A percentile compares a stretch with the other conserved stretches of the same genome.
Evolutionary conservation across 2,888 invertebrate genomes (phyloP).

Genomic region (Cephus nigrinus): DNA sequence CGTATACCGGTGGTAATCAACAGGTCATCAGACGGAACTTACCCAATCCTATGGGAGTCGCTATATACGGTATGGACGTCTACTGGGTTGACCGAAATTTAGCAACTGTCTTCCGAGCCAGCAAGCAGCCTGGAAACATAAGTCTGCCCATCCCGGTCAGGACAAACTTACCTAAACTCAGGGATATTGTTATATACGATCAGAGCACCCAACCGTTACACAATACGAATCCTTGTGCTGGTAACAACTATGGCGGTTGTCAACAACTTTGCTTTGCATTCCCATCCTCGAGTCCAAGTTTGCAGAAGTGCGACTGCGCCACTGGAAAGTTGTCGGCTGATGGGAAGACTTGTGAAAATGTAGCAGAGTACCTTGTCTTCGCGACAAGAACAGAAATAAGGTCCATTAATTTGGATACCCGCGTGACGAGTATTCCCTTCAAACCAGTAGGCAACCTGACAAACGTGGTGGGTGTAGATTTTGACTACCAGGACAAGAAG

Average conservation of each 20-base stretch:
- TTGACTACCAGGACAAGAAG: conserved; percentile 89
- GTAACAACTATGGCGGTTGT: conserved; percentile 84
- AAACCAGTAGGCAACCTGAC: conserved; percentile 86
- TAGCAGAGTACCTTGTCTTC: conserved; percentile 92
- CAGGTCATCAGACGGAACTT: conserved; percentile 87
- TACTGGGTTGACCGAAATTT: conserved; percentile 97
- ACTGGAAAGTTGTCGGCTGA: conserved; percentile 80
- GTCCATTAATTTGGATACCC: conserved; percentile 88
- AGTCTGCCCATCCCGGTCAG: conserved; percentile 79
- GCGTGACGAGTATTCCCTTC: conserved; percentile 85
- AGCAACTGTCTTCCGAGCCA: conserved; percentile 83
- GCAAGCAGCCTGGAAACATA: conserved; percentile 80
- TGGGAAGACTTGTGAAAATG: conserved; percentile 81
- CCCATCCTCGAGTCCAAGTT: conserved; percentile 74
- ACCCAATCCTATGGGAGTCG: conserved; percentile 94
- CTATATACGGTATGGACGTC: conserved; percentile 84
- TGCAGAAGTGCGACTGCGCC: conserved; percentile 90
- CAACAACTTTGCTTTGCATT: conserved; percentile 96
- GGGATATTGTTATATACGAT: conserved; percentile 94
- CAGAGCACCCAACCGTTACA: conserved; percentile 87
- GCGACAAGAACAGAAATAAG: conserved; percentile 94
- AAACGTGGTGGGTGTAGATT: conserved; percentile 95
- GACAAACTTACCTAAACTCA: conserved; percentile 84
- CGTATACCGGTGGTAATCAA: conserved; percentile 82
- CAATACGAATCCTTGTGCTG: conserved; percentile 83